Conservation (phyloP, 2,113 vertebrate species). For the Saguinus imperator region DNA sequence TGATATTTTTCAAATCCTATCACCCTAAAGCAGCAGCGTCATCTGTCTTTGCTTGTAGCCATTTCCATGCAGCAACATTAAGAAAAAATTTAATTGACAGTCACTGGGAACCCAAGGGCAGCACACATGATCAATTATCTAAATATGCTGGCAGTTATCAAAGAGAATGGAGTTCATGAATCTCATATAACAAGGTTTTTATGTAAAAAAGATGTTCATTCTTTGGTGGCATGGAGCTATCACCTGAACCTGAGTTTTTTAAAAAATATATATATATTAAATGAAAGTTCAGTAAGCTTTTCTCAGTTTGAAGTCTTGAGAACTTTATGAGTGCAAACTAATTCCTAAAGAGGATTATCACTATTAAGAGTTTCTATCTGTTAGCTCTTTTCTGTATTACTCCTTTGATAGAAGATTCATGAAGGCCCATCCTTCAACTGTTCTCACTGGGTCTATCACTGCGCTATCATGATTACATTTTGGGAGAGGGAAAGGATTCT, state of each 20-base stretch:
- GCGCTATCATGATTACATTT: neutral
- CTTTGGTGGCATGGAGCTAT: neutral
- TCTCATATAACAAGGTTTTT: constrained; percentile 62
- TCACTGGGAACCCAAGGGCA: constrained; percentile 55
- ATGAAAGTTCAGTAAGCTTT: constrained; percentile 35
- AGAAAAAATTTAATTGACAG: constrained; percentile 72
- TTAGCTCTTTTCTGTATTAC: constrained; percentile 31
- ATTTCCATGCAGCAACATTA: constrained; percentile 59
- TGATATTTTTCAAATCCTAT: constrained; percentile 67
- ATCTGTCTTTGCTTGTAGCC: constrained; percentile 62
- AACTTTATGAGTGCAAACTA: neutral
- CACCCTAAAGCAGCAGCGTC: constrained; percentile 48
- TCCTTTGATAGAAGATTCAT: constrained; percentile 31
- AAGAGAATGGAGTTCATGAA: constrained; percentile 57
- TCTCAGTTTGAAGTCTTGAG: constrained; percentile 33
- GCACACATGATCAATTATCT: constrained; percentile 62
- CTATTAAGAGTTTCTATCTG: neutral
- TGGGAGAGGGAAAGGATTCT: neutral
- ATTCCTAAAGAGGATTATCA: constrained; percentile 35
- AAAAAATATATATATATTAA: constrained; percentile 41
- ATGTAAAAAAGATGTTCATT: constrained; percentile 44
- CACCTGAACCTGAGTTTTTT: neutral
- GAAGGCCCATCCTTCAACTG: neutral
- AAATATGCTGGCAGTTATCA: constrained; percentile 23
- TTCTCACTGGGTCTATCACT: neutral